phyloP scores from a whole-genome alignment of 1,140 invertebrate species.

The Tetranychus urticae region DNA sequence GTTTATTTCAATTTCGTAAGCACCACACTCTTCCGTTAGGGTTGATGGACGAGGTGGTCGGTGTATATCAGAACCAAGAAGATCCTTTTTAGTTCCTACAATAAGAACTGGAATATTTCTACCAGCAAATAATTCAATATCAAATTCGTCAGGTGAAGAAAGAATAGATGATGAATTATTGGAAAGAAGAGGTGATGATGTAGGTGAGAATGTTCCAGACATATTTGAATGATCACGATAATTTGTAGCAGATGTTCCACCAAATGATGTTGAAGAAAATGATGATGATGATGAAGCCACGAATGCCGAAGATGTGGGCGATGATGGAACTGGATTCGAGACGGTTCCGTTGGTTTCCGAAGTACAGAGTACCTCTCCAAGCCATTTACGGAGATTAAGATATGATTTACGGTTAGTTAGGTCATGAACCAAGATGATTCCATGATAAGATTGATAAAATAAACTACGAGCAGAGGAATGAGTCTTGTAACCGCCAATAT shows the following conservation, averaged over 20 bases:
- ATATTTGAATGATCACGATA: too few species aligned
- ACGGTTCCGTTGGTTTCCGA: constrained; percentile 15
- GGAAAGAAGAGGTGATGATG: background rate
- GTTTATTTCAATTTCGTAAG: constrained; percentile 74
- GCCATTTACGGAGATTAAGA: constrained; percentile 72
- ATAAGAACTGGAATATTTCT: constrained; percentile 64
- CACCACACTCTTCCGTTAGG: constrained; percentile 69
- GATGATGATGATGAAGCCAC: too few species aligned
- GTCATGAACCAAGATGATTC: constrained; percentile 85
- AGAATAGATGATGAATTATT: too few species aligned
- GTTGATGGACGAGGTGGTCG: constrained; percentile 30
- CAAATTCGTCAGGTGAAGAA: constrained; percentile 32
- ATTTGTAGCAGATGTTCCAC: too few species aligned
- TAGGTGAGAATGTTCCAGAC: too few species aligned
- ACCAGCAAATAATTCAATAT: constrained; percentile 64
- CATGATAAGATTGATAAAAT: constrained; percentile 78
- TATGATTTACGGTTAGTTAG: constrained; percentile 86
- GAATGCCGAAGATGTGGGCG: too few species aligned
- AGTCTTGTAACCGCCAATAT: constrained; percentile 73
- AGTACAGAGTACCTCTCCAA: constrained; percentile 64
- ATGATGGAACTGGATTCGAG: constrained; percentile 22
- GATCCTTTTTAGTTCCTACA: constrained; percentile 73
- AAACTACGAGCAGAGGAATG: constrained; percentile 73
- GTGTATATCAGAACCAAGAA: constrained; percentile 23
- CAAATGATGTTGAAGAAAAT: too few species aligned